Base-by-base conservation (phyloP, 2,797 vertebrate species). In the Sebastes alutus region DNA sequence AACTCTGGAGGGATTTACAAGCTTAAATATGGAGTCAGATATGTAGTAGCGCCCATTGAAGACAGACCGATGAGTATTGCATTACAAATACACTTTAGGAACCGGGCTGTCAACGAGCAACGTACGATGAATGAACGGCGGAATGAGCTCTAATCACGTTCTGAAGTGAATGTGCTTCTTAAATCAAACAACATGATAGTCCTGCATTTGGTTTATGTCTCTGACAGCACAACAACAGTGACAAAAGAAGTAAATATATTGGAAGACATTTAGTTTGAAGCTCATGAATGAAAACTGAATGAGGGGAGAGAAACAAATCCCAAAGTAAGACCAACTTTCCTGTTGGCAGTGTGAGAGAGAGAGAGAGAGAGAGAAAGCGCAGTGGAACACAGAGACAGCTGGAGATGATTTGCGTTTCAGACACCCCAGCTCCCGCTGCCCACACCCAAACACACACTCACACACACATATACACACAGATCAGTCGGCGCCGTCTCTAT, bases 401-500 rank as follows among this genome's bases (percentile, higher is more conserved):
- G 87, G 91, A 87, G 84, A 81, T 85, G 79, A 88, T 91, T 86
- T 88, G 80, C 29, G 23, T 82, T 82, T 71, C 78, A 82, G 75
- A 75, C 86, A 78, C 71, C 75, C 73, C 54, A 66, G 63, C 69
- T 75, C 75, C 63, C 9, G 35, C 27, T 64, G 59, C 67, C 68
- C 63, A 78, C 89, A 75, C 79, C 56, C 81, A 77, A 59, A 82
- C 77, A 87, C 78, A 86, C 77, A 72, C 80, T 52, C 77, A 71
- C 73, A 3, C 38, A 16, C 38, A 65, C 75, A 67, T 18, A 55
- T 67, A 81, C 66, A 49, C 33, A 73, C 22, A n/a, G 52, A 77
- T 59, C 71, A 83, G 75, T 88, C 88, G 81, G 90, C 73, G 79
- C 55, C 5, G 86, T 94, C 81, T 84, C 93, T 91, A 90, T 88